Conservation (phyloP, 2,888 invertebrate species). For the Lepidocyrtoides sp. region DNA sequence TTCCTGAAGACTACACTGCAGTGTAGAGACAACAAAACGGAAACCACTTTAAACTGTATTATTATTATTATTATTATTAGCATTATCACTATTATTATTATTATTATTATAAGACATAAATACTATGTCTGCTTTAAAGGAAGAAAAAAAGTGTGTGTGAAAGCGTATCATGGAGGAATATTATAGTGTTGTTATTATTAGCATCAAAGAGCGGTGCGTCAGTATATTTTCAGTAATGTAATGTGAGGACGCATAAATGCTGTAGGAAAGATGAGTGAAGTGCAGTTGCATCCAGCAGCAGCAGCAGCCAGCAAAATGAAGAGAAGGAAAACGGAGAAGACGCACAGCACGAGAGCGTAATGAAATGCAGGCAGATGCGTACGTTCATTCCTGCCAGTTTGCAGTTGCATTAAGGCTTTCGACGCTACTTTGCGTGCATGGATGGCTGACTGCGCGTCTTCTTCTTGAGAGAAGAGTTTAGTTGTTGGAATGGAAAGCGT, state of each 20-base stretch:
- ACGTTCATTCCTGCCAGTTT: constrained; percentile 12
- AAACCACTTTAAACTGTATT: constrained; percentile 16
- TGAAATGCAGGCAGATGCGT: constrained; percentile 53
- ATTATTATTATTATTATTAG: neutral
- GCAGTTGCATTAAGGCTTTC: neutral
- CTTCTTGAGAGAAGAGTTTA: neutral
- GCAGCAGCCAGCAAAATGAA: neutral
- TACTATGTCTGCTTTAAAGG: neutral
- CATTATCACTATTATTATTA: neutral
- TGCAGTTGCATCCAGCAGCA: constrained; percentile 52
- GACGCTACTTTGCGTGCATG: neutral
- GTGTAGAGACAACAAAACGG: constrained; percentile 31
- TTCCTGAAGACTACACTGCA: no score
- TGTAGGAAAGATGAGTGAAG: constrained; percentile 60
- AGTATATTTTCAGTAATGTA: constrained; percentile 6
- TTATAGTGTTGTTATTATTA: constrained; percentile 77
- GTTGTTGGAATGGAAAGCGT: constrained; percentile 57
- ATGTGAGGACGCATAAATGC: constrained; percentile 76
- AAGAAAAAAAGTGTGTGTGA: constrained; percentile 16
- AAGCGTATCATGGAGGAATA: constrained; percentile 54
- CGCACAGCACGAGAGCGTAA: constrained; percentile 60
- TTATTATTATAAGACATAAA: neutral
- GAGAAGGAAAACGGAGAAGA: constrained; percentile 38
- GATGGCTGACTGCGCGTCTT: constrained; percentile 1
- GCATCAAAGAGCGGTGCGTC: constrained; percentile 49